Evolutionary conservation across 1,140 invertebrate genomes (phyloP).

Genomic region (Anoplolepis gracilipes): DNA sequence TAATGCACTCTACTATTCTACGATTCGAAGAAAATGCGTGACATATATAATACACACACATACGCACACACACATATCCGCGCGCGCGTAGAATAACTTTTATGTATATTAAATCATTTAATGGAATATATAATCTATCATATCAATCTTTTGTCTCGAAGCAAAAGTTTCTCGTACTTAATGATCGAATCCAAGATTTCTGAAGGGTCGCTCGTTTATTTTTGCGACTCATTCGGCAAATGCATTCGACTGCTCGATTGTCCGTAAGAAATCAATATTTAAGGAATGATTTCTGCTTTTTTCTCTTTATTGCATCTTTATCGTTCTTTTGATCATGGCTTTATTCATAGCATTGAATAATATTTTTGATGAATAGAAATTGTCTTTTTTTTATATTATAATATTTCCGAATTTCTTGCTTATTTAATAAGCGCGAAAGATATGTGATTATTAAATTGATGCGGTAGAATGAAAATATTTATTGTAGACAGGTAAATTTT

Average conservation of each 20-base stretch:
- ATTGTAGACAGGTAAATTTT: constrained; percentile 7
- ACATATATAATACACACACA: not conserved
- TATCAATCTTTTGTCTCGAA: constrained; percentile 33
- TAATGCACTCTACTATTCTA: not conserved
- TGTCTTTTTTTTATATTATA: not conserved
- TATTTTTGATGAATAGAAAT: constrained; percentile 5
- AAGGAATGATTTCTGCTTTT: not conserved
- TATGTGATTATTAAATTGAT: constrained; percentile 7
- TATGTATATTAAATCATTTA: constrained; percentile 15
- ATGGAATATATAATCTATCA: not conserved
- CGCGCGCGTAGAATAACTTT: not conserved
- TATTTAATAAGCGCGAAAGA: not conserved
- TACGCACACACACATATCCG: too few relatives aligned
- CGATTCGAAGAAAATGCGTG: not conserved
- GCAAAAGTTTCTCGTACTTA: constrained; percentile 28
- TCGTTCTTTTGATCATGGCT: not conserved
- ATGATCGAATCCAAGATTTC: constrained; percentile 15
- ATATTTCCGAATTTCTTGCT: not conserved
- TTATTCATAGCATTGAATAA: not conserved
- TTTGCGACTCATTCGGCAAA: constrained; percentile 30
- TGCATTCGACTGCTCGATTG: not conserved
- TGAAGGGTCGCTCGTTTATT: constrained; percentile 31
- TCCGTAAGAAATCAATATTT: constrained; percentile 2
- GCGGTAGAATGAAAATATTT: not conserved
- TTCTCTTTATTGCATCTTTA: not conserved